phyloP scores from a whole-genome alignment of 1,140 invertebrate genomes.

The Ceratina japonica region DNA sequence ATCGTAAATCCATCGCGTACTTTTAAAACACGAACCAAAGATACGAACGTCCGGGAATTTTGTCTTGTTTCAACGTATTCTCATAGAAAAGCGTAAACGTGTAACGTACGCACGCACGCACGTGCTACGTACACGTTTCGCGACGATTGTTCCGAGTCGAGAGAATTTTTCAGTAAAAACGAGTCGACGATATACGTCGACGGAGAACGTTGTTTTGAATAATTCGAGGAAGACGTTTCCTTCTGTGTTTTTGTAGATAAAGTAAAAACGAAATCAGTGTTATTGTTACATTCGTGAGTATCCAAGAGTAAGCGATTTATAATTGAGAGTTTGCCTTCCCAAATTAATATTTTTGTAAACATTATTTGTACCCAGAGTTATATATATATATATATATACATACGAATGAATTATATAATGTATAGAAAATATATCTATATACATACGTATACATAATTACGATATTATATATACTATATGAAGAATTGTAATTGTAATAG shows the following conservation, averaged over 20 bases:
- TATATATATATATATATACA: slow-evolving; percentile 56
- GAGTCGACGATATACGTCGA: neutral
- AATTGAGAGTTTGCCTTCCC: slow-evolving; percentile 73
- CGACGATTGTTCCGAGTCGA: neutral
- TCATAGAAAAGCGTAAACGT: neutral
- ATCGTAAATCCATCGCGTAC: neutral
- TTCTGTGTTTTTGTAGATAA: slow-evolving; percentile 61
- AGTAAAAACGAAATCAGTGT: slow-evolving; percentile 45
- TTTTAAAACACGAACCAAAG: slow-evolving; percentile 18
- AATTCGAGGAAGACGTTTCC: slow-evolving; percentile 40
- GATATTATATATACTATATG: slow-evolving; percentile 22
- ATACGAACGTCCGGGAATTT: slow-evolving; percentile 1
- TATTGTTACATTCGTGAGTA: slow-evolving; percentile 63
- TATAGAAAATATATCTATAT: slow-evolving; percentile 45
- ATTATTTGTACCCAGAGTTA: slow-evolving; percentile 73
- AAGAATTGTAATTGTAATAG: slow-evolving; percentile 18
- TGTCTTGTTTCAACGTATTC: slow-evolving; percentile 14
- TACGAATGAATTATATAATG: slow-evolving; percentile 50
- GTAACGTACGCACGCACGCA: neutral
- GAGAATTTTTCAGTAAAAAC: slow-evolving; percentile 13
- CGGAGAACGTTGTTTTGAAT: slow-evolving; percentile 22
- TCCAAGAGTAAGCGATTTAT: slow-evolving; percentile 62
- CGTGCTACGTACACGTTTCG: neutral
- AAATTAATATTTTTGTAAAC: slow-evolving; percentile 79
- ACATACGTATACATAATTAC: slow-evolving; percentile 36